A percentile compares a stretch with the other conserved stretches of the same genome.
These are phyloP conservation scores for Pampusana beccarii DNA, from an alignment of 2,113 vertebrate genomes.

Conservation along the genomic window DNA sequence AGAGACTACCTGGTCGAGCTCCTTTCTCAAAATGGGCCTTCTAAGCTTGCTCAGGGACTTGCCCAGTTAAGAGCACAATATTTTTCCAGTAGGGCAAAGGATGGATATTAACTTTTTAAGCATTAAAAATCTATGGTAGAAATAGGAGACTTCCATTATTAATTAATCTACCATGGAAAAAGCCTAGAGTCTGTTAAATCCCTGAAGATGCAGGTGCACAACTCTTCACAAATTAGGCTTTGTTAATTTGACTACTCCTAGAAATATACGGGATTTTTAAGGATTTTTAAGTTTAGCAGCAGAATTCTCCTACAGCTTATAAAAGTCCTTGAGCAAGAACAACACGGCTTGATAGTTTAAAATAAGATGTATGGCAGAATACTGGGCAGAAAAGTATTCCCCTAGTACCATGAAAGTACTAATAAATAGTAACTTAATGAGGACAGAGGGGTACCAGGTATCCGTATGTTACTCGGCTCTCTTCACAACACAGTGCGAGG, in stretches of 20 bases:
- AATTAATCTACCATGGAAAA: neutral
- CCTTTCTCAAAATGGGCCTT: neutral
- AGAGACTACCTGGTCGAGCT: neutral
- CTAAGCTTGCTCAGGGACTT: neutral
- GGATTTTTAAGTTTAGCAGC: neutral
- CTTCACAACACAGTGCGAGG: neutral
- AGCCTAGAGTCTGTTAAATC: neutral
- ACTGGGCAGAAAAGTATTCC: neutral
- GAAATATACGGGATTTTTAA: neutral
- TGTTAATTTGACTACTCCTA: neutral
- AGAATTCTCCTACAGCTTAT: neutral
- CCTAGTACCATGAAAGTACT: neutral
- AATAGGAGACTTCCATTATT: neutral
- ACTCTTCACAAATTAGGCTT: neutral
- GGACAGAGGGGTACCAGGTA: neutral
- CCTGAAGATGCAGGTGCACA: neutral
- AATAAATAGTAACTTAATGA: neutral
- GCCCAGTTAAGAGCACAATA: neutral
- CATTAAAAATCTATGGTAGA: neutral
- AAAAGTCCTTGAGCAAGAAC: neutral
- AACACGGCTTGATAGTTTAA: neutral
- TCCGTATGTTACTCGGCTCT: neutral
- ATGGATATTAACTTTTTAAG: neutral
- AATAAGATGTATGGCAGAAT: neutral
- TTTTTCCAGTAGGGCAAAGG: neutral